Evolutionary conservation across 2,113 vertebrate species (phyloP).

Genomic region (Bubo blakistoni): DNA sequence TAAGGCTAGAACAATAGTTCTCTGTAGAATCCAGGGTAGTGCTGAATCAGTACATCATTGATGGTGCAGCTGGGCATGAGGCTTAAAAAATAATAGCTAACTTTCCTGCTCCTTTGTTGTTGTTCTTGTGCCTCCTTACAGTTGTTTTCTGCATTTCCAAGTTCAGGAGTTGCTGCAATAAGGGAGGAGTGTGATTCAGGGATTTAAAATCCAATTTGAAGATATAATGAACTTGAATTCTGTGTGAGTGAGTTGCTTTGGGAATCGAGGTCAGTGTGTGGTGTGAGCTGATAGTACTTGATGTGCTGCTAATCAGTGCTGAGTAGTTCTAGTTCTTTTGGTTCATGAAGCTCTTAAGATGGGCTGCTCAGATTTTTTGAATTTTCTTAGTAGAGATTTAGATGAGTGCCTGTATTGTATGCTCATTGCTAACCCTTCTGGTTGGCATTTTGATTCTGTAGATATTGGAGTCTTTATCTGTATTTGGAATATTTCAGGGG

Average conservation of each 20-base stretch:
- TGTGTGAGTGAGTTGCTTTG: neutral
- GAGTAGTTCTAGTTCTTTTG: neutral
- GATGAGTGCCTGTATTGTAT: rapidly evolving
- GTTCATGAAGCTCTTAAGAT: neutral
- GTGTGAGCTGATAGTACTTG: neutral
- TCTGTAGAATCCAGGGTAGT: neutral
- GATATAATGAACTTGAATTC: neutral
- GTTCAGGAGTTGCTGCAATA: neutral
- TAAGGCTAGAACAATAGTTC: neutral
- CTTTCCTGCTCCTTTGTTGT: neutral
- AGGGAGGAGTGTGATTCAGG: neutral
- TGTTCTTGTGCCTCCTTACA: neutral
- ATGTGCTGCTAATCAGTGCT: neutral
- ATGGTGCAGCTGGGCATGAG: neutral
- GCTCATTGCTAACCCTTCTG: neutral
- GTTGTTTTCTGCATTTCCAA: neutral
- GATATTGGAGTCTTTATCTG: neutral
- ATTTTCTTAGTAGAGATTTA: neutral
- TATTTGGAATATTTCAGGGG: neutral
- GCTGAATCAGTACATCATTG: neutral
- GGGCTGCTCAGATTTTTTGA: neutral
- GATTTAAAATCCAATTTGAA: constrained; percentile 33
- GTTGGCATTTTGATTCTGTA: neutral
- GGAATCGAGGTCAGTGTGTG: neutral
- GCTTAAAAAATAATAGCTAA: neutral